phyloP scores from a whole-genome alignment of 2,888 invertebrate species.

The Archaeoteleia sp. region DNA sequence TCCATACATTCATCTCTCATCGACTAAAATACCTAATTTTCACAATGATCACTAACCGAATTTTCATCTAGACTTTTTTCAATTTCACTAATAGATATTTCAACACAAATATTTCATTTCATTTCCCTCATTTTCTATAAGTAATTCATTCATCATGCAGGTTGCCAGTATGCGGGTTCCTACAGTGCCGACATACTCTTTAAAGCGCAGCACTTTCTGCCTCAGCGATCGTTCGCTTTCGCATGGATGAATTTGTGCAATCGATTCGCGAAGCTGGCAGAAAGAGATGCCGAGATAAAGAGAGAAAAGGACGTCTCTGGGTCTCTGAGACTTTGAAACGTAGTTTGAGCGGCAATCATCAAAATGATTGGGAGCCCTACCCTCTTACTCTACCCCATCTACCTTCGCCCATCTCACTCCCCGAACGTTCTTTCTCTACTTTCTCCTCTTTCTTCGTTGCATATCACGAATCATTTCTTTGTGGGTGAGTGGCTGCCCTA shows the following conservation, averaged over 20 bases:
- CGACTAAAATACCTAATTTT: no score
- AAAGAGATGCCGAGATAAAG: constrained; percentile 19
- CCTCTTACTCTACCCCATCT: constrained; percentile 3
- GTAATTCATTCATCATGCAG: constrained; percentile 1
- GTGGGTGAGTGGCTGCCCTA: constrained; percentile 1
- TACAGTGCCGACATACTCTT: constrained; percentile 15
- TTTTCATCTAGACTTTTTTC: no score
- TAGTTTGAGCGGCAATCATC: constrained; percentile 31
- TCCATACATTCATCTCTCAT: no score
- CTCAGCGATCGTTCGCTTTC: constrained; percentile 29
- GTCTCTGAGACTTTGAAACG: constrained; percentile 16
- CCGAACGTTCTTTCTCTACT: constrained; percentile 4
- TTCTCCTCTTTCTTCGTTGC: constrained; percentile 2
- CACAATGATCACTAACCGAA: no score
- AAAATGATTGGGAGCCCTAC: constrained; percentile 28
- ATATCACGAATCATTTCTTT: constrained; percentile 16
- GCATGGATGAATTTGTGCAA: constrained; percentile 34
- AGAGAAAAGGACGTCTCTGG: constrained; percentile 13
- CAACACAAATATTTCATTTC: constrained; percentile 6
- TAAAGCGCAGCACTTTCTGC: constrained; percentile 31
- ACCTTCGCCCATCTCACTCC: constrained; percentile 8
- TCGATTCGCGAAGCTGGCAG: constrained; percentile 38
- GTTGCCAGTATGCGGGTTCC: constrained; percentile 9
- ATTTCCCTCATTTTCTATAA: constrained; percentile 3
- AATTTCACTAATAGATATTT: background rate